These are phyloP conservation scores for Pseudonaja textilis DNA, from an alignment of 2,113 vertebrate genomes.

Conservation along the genomic window DNA sequence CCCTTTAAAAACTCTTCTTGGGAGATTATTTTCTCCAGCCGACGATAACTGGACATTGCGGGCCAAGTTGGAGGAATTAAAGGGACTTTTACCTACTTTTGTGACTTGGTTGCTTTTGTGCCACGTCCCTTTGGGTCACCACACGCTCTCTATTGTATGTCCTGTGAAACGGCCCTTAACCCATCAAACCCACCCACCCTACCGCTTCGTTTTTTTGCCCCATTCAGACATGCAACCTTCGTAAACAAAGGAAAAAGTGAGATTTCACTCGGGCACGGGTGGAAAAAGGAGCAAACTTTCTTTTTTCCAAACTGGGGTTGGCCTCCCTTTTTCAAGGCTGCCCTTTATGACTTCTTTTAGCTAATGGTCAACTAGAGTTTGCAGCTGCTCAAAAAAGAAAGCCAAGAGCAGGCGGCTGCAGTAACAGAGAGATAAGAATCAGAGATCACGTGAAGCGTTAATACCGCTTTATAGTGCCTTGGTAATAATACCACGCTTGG, in stretches of 20 bases:
- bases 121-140: no score
- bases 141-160: not conserved
- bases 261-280: not conserved
- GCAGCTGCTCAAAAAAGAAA: not conserved
- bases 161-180: not conserved
- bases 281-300: not conserved
- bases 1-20: no score
- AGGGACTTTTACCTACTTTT: no score
- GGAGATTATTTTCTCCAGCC: no score
- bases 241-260: slow-evolving; percentile 3
- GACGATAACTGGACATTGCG: no score
- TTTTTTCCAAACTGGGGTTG: not conserved
- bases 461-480: no score
- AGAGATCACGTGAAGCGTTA: not conserved
- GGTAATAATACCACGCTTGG: no score
- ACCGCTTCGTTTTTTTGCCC: no score
- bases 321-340: not conserved
- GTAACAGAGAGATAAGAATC: not conserved
- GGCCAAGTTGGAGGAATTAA: no score
- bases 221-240: not conserved
- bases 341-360: not conserved
- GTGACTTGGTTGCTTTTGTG: no score
- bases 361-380: not conserved
- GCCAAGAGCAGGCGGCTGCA: no score
- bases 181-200: no score